Conservation (phyloP, 53 echinoderm and acorn worm species). For the Stichopus horrens region DNA sequence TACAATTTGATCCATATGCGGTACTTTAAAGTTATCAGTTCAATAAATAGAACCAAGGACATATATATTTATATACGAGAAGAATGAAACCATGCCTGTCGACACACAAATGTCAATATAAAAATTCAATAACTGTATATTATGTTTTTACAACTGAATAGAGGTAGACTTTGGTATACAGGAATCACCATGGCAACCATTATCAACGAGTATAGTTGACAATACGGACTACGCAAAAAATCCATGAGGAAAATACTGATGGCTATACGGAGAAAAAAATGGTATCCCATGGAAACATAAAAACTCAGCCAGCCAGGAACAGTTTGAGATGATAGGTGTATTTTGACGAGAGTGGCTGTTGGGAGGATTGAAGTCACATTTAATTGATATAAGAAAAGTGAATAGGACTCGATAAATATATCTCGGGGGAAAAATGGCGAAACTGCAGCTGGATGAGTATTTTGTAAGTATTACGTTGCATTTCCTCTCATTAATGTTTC, state of each 20-base stretch:
- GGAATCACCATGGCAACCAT: constrained; percentile 15
- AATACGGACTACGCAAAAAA: not conserved
- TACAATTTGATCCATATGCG: too few relatives aligned
- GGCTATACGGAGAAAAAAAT: not conserved
- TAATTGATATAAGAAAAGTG: not conserved
- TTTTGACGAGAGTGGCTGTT: too few relatives aligned
- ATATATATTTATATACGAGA: too few relatives aligned
- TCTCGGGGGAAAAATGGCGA: not conserved
- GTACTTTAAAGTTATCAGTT: too few relatives aligned
- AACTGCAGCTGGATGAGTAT: constrained; percentile 34
- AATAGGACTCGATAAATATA: not conserved
- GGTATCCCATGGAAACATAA: not conserved
- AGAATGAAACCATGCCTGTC: too few relatives aligned
- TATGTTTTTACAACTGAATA: not conserved
- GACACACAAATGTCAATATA: not conserved
- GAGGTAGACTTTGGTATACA: constrained; percentile 17
- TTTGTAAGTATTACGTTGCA: not conserved
- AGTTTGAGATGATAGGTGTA: not conserved
- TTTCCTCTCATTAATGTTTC: too few relatives aligned
- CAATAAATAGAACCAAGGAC: too few relatives aligned
- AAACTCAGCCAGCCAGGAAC: not conserved
- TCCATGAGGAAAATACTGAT: not conserved
- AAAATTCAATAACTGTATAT: not conserved
- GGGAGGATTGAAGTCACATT: too few relatives aligned
- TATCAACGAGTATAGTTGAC: not conserved